Conservation (phyloP, 2,888 invertebrate species). For the Conistra vaccinii region DNA sequence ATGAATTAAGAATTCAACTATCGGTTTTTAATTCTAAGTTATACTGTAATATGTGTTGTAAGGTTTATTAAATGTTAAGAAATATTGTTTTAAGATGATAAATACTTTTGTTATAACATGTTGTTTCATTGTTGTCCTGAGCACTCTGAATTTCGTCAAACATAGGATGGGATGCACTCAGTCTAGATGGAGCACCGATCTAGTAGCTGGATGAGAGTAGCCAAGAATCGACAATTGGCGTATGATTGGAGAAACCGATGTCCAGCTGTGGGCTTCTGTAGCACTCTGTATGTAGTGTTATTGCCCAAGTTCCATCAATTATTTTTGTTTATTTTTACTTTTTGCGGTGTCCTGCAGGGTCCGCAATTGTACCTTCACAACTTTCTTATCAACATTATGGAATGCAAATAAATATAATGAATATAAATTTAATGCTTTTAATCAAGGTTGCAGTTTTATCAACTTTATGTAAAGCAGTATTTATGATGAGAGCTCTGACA, state of each 20-base stretch:
- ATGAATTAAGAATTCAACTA: conserved; percentile 8
- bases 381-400: not conserved
- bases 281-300: not conserved
- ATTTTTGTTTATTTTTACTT: not conserved
- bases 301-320: not conserved
- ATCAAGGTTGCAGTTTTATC: not conserved
- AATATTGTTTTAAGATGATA: conserved; percentile 21
- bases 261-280: not conserved
- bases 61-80: not conserved
- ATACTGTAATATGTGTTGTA: not conserved
- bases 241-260: not conserved
- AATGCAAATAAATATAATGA: not conserved
- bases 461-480: not conserved
- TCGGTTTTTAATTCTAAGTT: not conserved
- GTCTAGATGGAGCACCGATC: not conserved
- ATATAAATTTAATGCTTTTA: not conserved
- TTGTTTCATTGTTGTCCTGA: conserved; percentile 13
- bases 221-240: too few species aligned
- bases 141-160: not conserved
- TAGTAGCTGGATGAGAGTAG: not conserved
- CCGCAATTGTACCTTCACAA: not conserved
- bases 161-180: not conserved
- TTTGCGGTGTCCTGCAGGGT: not conserved
- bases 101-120: conserved; percentile 4
- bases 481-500: too few species aligned